Conservation (phyloP, 2,888 invertebrate species). For the Agrotis puta region DNA sequence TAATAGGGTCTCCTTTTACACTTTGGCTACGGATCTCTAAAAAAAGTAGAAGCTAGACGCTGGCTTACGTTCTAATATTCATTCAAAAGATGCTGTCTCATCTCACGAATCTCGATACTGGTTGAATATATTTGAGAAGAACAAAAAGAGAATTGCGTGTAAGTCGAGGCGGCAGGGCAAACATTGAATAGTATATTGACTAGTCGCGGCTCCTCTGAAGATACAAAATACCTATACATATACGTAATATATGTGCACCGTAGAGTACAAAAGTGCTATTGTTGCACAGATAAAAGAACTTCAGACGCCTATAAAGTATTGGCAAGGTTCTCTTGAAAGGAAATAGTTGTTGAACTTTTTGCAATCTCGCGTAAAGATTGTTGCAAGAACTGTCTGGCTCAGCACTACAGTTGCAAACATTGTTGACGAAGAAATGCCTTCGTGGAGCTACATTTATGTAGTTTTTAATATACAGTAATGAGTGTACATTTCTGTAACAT, state of each 20-base stretch:
- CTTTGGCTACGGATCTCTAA: no score
- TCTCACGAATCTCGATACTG: conserved; percentile 42
- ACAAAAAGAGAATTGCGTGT: conserved; percentile 62
- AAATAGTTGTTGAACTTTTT: conserved; percentile 50
- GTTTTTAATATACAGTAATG: not conserved
- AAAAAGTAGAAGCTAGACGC: conserved; percentile 32
- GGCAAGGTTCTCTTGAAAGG: conserved; percentile 41
- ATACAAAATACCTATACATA: conserved; percentile 32
- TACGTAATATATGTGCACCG: conserved; percentile 22
- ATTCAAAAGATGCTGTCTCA: conserved; percentile 57
- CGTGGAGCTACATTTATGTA: not conserved
- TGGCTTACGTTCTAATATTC: conserved; percentile 56
- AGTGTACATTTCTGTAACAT: conserved; percentile 1
- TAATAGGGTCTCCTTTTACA: no score
- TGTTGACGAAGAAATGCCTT: conserved; percentile 29
- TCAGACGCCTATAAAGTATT: conserved; percentile 43
- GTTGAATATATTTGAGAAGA: conserved; percentile 61
- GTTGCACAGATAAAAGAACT: conserved; percentile 43
- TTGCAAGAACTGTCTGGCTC: conserved; percentile 21
- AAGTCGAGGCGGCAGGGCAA: conserved; percentile 59
- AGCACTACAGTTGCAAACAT: conserved; percentile 31
- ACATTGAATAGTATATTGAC: conserved; percentile 67
- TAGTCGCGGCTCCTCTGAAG: conserved; percentile 45
- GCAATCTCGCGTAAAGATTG: conserved; percentile 47
- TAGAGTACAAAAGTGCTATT: conserved; percentile 40